Evolutionary conservation across 2,797 vertebrate genomes (phyloP).

Genomic region (Euphonia xanthogaster): DNA sequence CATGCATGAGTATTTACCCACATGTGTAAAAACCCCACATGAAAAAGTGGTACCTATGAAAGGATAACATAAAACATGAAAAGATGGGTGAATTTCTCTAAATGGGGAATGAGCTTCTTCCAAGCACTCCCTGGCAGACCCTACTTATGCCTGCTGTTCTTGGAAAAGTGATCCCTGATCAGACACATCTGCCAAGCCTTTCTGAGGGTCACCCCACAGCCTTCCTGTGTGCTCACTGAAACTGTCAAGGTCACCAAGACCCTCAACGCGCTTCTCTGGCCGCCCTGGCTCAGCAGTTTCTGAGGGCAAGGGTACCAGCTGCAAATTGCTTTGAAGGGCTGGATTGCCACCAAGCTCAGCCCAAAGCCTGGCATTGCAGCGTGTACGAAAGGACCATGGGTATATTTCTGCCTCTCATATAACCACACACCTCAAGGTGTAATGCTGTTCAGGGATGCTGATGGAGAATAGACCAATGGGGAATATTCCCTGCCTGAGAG

Average conservation of each 20-base stretch:
- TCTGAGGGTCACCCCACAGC: background rate
- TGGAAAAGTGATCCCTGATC: background rate
- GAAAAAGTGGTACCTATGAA: background rate
- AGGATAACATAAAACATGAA: background rate
- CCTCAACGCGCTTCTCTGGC: background rate
- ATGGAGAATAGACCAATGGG: background rate
- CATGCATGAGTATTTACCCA: background rate
- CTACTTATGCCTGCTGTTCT: background rate
- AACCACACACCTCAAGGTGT: background rate
- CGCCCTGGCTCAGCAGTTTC: background rate
- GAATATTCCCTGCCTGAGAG: background rate
- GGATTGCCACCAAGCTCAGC: background rate
- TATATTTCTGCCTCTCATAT: background rate
- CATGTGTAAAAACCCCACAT: background rate
- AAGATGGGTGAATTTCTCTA: background rate
- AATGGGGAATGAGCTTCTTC: background rate
- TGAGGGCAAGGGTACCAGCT: background rate
- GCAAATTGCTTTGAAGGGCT: constrained; percentile 5
- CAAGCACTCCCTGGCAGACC: background rate
- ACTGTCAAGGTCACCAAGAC: background rate
- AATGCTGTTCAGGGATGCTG: background rate
- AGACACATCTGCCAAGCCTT: background rate
- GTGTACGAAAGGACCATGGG: background rate
- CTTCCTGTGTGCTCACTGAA: background rate
- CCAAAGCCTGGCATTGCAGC: background rate